A percentile compares a stretch with the other conserved stretches of the same genome.
Evolutionary conservation across 2,113 vertebrate species (phyloP).

Genomic region (Anolis sagrei): DNA sequence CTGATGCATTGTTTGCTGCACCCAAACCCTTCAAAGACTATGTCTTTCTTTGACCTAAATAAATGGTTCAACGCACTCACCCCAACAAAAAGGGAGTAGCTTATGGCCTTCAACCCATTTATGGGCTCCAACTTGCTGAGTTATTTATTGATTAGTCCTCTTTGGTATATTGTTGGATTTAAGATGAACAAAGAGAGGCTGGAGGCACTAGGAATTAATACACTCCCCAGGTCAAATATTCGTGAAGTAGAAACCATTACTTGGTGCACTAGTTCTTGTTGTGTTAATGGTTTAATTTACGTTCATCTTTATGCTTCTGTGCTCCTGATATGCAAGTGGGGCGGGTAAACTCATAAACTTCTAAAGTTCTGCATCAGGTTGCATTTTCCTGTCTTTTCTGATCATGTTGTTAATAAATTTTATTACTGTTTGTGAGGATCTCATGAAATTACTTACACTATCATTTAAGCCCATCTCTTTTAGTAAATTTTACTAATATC

Average conservation of each 20-base stretch:
- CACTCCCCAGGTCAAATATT: constrained; percentile 61
- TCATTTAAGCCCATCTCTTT: rapidly evolving
- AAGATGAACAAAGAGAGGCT: constrained; percentile 74
- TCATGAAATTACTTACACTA: constrained; percentile 5
- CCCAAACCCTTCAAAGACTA: constrained; percentile 75
- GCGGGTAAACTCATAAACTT: constrained; percentile 24
- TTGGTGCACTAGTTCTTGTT: constrained; percentile 22
- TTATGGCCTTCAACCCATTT: constrained; percentile 78
- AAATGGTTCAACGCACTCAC: constrained; percentile 81
- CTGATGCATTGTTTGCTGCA: constrained; percentile 72
- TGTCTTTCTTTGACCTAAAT: constrained; percentile 88
- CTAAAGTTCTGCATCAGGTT: constrained; percentile 34
- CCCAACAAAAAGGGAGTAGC: constrained; percentile 79
- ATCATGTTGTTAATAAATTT: background rate
- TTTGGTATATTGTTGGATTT: constrained; percentile 80
- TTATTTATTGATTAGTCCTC: constrained; percentile 90
- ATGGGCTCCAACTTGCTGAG: constrained; percentile 84
- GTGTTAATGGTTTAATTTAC: background rate
- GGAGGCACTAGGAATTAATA: constrained; percentile 59
- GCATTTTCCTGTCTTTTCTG: background rate
- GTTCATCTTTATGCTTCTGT: constrained; percentile 20
- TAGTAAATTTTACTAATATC: background rate
- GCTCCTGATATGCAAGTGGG: constrained; percentile 26
- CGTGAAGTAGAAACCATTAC: constrained; percentile 48
- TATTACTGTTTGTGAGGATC: background rate